Evolutionary conservation across 2,888 invertebrate species (phyloP).

Genomic region (Eristalinus aeneus): DNA sequence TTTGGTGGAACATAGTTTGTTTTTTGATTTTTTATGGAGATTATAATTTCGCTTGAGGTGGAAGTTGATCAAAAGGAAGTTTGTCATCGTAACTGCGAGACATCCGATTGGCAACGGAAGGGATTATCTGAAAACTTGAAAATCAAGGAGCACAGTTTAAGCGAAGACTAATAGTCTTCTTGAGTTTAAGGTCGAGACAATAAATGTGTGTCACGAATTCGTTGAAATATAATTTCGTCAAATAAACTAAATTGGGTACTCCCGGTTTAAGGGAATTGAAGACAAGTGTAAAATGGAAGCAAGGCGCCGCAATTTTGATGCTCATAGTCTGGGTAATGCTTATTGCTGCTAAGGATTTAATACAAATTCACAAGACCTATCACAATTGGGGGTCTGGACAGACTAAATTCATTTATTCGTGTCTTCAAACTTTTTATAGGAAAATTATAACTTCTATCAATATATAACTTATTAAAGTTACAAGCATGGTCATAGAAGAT

Average conservation of each 20-base stretch:
- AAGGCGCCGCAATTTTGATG: too few species aligned
- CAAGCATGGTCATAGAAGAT: too few species aligned
- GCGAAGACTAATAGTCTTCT: background rate
- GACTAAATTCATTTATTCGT: too few species aligned
- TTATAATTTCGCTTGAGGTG: background rate
- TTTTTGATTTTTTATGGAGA: background rate
- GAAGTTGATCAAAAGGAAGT: background rate
- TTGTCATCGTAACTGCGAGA: background rate
- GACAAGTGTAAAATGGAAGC: too few species aligned
- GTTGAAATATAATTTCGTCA: background rate
- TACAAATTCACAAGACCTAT: too few species aligned
- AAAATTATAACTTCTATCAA: too few species aligned
- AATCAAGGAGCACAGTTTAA: background rate
- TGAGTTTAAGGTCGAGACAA: background rate
- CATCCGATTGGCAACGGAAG: background rate
- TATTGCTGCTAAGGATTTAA: too few species aligned
- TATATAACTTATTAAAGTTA: too few species aligned
- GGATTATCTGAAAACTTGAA: background rate
- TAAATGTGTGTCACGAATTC: background rate
- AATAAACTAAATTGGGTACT: background rate
- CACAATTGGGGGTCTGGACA: too few species aligned
- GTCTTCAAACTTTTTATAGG: too few species aligned
- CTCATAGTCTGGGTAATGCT: too few species aligned
- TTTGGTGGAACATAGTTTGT: background rate
- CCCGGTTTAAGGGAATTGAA: too few species aligned